Percentiles rank a stretch among this genome's conserved stretches.
Evolutionary conservation across 2,888 invertebrate species (phyloP).

Genomic region (Thymelicus sylvestris): DNA sequence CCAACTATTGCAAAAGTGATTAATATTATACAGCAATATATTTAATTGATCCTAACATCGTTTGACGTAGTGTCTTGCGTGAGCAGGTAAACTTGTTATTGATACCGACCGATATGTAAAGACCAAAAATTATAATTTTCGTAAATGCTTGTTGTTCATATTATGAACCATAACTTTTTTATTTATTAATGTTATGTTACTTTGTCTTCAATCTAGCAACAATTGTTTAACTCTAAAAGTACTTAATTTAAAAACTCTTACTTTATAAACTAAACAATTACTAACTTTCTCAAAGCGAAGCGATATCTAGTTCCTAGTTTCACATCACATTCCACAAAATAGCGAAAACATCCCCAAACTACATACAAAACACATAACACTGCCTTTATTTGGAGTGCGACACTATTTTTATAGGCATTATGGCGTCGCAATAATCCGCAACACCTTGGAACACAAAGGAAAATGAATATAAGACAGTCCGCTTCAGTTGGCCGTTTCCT

Average conservation of each 20-base stretch:
- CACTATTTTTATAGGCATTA: conserved; percentile 20
- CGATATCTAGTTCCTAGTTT: background rate
- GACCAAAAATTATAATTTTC: too few species aligned
- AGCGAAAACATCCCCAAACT: background rate
- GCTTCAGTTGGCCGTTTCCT: conserved; percentile 8
- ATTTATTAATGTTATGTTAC: too few species aligned
- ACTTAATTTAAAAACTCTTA: background rate
- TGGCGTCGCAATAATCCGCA: conserved; percentile 29
- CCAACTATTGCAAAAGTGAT: too few species aligned
- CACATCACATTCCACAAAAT: background rate
- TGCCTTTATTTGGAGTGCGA: background rate
- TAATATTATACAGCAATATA: too few species aligned
- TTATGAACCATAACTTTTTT: too few species aligned
- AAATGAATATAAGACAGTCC: conserved; percentile 22
- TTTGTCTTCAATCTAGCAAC: too few species aligned
- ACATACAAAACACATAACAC: background rate
- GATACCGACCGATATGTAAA: too few species aligned
- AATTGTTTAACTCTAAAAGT: too few species aligned
- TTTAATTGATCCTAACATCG: too few species aligned
- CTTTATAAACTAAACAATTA: background rate
- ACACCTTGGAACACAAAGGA: conserved; percentile 26
- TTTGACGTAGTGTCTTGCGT: too few species aligned
- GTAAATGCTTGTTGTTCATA: too few species aligned
- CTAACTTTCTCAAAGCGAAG: background rate
- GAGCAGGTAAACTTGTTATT: too few species aligned